A percentile compares a stretch with the other conserved stretches of the same genome.
phyloP scores from a whole-genome alignment of 1,140 invertebrate genomes.

The Akabosia matsudoensis region DNA sequence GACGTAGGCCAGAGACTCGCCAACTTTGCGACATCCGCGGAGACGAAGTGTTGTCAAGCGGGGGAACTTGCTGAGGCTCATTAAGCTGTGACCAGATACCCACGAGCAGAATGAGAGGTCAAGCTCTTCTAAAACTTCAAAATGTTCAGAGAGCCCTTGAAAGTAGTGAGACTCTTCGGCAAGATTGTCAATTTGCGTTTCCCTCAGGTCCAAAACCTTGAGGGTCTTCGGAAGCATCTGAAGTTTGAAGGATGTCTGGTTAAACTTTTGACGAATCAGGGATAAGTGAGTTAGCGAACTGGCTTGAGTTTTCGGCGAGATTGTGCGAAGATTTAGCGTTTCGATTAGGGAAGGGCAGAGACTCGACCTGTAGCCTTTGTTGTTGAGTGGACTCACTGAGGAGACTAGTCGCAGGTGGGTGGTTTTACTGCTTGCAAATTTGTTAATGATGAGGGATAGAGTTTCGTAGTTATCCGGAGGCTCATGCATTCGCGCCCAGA shows the following conservation, averaged over 20 bases:
- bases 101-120: conserved; percentile 66
- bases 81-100: conserved; percentile 65
- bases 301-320: background rate
- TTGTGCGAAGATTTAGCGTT: background rate
- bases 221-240: conserved; percentile 35
- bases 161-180: conserved; percentile 32
- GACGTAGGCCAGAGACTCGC: conserved; percentile 69
- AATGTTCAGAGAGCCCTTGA: conserved; percentile 27
- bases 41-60: conserved; percentile 60
- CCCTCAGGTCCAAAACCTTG: conserved; percentile 23
- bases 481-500: conserved; percentile 38
- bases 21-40: conserved; percentile 61
- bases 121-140: conserved; percentile 55
- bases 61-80: conserved; percentile 67
- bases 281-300: conserved; percentile 34
- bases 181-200: conserved; percentile 30
- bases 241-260: conserved; percentile 31
- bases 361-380: conserved; percentile 39
- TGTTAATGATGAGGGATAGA: conserved; percentile 33
- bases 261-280: conserved; percentile 38
- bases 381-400: conserved; percentile 25
- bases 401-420: conserved; percentile 19
- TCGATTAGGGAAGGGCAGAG: conserved; percentile 28
- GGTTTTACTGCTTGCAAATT: conserved; percentile 28
- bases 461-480: conserved; percentile 40